Evolutionary conservation across 2,797 vertebrate genomes (phyloP).

Genomic region (Chaetophractus vellerosus): DNA sequence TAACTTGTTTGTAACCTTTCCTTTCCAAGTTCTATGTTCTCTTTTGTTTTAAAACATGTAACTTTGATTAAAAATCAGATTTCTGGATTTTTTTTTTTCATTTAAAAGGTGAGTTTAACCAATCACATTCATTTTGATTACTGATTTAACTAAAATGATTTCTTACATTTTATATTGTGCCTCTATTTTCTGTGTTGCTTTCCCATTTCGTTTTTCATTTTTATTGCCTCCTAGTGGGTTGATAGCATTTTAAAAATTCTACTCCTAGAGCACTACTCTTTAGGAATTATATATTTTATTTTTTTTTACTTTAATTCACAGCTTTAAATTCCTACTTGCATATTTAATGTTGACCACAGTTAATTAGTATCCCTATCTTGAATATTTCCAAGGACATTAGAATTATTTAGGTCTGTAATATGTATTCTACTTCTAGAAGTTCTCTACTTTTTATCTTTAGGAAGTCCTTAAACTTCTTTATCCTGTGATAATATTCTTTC

Average conservation of each 20-base stretch:
- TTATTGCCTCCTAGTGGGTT: neutral
- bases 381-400: neutral
- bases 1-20: neutral
- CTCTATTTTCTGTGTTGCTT: neutral
- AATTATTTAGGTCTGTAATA: neutral
- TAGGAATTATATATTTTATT: neutral
- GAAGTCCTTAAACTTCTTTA: neutral
- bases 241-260: neutral
- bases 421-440: neutral
- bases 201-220: neutral
- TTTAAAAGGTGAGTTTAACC: neutral
- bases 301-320: neutral
- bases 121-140: neutral
- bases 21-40: constrained; percentile 27
- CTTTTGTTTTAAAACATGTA: neutral
- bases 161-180: neutral
- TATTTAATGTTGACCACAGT: neutral
- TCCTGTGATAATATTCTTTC: neutral
- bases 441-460: neutral
- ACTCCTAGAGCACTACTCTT: neutral
- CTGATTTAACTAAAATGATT: neutral
- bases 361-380: neutral
- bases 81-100: constrained; percentile 5
- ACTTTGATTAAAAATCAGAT: neutral
- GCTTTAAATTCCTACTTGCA: neutral